Conservation (phyloP, 2,888 invertebrate genomes). For the Uloborus plumipes region DNA sequence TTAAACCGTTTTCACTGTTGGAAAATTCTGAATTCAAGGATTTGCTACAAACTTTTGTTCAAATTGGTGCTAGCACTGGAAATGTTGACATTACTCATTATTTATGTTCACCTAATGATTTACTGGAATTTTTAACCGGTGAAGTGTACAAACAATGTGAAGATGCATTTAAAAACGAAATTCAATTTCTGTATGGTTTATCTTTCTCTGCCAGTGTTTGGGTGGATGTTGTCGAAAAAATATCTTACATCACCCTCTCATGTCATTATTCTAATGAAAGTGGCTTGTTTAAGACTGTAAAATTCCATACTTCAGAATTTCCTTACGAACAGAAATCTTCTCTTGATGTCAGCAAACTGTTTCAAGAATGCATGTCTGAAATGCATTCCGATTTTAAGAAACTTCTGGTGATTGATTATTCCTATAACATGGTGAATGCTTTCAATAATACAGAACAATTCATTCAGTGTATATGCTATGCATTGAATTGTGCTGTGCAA, state of each 20-base stretch:
- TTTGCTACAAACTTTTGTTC: slow-evolving; percentile 45
- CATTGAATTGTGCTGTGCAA: slow-evolving; percentile 54
- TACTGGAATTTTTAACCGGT: slow-evolving; percentile 32
- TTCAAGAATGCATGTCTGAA: slow-evolving; percentile 36
- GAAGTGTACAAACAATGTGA: slow-evolving; percentile 45
- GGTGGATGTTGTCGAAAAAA: slow-evolving; percentile 44
- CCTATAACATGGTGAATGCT: slow-evolving; percentile 58
- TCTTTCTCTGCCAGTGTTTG: slow-evolving; percentile 56
- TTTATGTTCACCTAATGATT: slow-evolving; percentile 32
- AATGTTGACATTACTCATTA: slow-evolving; percentile 43
- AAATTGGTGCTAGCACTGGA: slow-evolving; percentile 49
- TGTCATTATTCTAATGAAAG: slow-evolving; percentile 55
- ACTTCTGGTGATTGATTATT: slow-evolving; percentile 55
- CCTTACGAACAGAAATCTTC: slow-evolving; percentile 45
- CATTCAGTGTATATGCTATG: slow-evolving; percentile 60
- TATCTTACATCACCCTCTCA: slow-evolving; percentile 46
- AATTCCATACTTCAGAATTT: slow-evolving; percentile 51
- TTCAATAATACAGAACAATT: slow-evolving; percentile 51
- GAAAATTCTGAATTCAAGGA: slow-evolving; percentile 59
- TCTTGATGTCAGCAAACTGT: slow-evolving; percentile 35
- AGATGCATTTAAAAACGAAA: slow-evolving; percentile 48
- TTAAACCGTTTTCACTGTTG: slow-evolving; percentile 42
- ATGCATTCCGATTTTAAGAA: slow-evolving; percentile 54
- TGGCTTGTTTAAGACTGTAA: slow-evolving; percentile 54
- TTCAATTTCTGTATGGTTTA: slow-evolving; percentile 49